These are phyloP conservation scores for Cheumatopsyche charites DNA, from an alignment of 1,140 invertebrate genomes.

Conservation along the genomic window DNA sequence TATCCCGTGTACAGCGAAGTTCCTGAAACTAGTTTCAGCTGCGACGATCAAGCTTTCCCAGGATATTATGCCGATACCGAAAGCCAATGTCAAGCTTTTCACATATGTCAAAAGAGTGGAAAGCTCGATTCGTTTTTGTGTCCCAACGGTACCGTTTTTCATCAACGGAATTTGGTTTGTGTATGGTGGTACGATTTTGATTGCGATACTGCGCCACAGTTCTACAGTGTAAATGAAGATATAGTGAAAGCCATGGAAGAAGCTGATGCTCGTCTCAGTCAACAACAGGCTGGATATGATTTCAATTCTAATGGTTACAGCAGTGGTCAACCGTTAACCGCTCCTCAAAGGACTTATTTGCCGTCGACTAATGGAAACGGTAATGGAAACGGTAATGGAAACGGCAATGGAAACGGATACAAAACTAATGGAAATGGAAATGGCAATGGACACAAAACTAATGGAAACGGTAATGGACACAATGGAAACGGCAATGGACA, in stretches of 20 bases:
- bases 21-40: conserved; percentile 65
- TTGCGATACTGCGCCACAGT: conserved; percentile 53
- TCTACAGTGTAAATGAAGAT: conserved; percentile 46
- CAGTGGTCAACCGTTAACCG: background rate
- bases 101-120: conserved; percentile 61
- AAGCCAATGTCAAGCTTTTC: conserved; percentile 62
- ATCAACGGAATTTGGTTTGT: conserved; percentile 62
- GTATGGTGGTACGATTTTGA: conserved; percentile 66
- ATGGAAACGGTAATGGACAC: background rate
- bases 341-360: conserved; percentile 5
- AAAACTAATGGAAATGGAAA: conserved; percentile 9
- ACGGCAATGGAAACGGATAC: background rate
- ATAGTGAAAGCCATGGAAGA: conserved; percentile 43
- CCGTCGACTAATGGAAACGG: conserved; percentile 28
- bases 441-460: conserved; percentile 22
- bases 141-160: conserved; percentile 67
- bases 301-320: conserved; percentile 20
- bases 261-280: conserved; percentile 39
- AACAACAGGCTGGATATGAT: conserved; percentile 32
- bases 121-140: conserved; percentile 62
- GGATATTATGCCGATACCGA: conserved; percentile 64
- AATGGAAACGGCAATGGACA: conserved; percentile 36
- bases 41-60: conserved; percentile 56
- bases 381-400: conserved; percentile 29
- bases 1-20: conserved; percentile 67